Evolutionary conservation across 2,113 vertebrate species (phyloP).

Genomic region (Mustela lutreola): DNA sequence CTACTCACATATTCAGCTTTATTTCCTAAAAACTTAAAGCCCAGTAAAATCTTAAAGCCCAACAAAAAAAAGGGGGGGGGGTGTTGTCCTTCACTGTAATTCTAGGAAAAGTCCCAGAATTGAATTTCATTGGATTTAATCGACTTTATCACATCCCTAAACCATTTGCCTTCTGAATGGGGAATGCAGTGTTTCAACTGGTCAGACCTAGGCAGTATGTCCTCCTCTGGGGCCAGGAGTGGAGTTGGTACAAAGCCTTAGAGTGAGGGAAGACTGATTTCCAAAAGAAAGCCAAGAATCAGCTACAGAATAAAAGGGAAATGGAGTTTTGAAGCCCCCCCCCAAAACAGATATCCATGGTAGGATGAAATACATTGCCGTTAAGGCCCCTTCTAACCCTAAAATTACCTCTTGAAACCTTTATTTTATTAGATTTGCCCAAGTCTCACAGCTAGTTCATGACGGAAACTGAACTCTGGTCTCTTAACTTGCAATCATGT

Average conservation of each 20-base stretch:
- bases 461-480: background rate
- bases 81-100: background rate
- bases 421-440: slow-evolving; percentile 16
- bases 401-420: background rate
- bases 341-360: background rate
- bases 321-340: background rate
- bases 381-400: background rate
- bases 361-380: background rate
- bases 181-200: background rate
- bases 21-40: background rate
- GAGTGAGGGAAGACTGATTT: background rate
- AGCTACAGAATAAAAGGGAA: background rate
- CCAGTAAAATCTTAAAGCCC: background rate
- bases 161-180: background rate
- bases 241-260: background rate
- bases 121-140: background rate
- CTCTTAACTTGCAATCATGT: background rate
- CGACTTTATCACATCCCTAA: background rate
- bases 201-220: background rate
- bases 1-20: background rate
- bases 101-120: background rate
- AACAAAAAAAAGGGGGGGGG: background rate
- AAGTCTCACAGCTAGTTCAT: background rate
- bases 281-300: background rate
- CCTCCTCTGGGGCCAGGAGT: background rate